Base-by-base conservation (phyloP, 2,888 invertebrate genomes). In the Dicyrtoma fusca region DNA sequence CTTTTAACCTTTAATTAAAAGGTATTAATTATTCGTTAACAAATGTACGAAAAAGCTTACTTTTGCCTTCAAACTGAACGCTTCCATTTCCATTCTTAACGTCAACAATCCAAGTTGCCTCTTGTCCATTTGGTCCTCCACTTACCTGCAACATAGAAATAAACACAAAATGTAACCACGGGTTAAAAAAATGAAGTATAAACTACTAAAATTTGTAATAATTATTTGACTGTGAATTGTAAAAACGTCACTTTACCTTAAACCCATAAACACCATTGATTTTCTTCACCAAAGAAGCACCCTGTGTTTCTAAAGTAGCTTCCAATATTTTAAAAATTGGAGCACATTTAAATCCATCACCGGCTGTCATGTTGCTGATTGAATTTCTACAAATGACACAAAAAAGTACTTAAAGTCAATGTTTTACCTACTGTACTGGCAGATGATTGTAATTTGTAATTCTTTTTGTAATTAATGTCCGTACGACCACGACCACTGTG, bases 31-130 rank as follows among this genome's bases (percentile, higher is more conserved):
- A 53, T n/a, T n/a, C n/a, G n/a, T n/a, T n/a, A n/a, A n/a, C n/a
- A 17, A 8, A 17, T 10, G 3, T 17, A 17, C 11, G 19, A 53
- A n/a, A 47, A 11, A 17, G 34, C 77, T 76, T 81, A 87, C 86
- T 84, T 82, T 86, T 89, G 47, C 92, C 91, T 81, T 92, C 90
- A 82, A 90, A 94, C 17, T 89, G 88, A 6, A 97, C 89, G 78
- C 88, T 90, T n/a, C 96, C 96, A 82, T 90, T 92, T 73, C 95
- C 95, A 75, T 89, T 89, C 83, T 94, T 95, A 11, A 92, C 92
- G 84, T 98, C 93, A 25, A 98, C 92, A 1, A 96, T 88, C 97
- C 97, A 97, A 82, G 88, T 90, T 0, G 92, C 95, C 81, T 91
- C 91, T 26, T 89, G 88, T 0, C 94, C 95, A 71, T 87, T 88